Base-by-base conservation (phyloP, 37 sponge, comb jelly and placozoan genomes). In the Lycopodina hypogea region DNA sequence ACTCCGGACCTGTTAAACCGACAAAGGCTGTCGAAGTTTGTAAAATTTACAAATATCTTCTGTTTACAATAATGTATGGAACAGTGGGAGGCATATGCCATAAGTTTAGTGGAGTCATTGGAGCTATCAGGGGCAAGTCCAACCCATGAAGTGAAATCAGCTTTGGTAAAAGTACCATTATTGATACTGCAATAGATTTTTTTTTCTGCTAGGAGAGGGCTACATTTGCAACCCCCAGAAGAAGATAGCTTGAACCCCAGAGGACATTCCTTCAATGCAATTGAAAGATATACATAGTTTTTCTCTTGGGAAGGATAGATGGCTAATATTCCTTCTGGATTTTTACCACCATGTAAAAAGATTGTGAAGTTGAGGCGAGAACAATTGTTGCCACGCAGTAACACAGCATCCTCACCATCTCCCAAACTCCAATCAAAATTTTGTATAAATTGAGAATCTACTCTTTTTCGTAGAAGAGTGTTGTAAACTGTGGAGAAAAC, bases 1-100 rank as follows among this genome's bases (percentile, higher is more conserved):
- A 84, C 37, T 61, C 85, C 85, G 14, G 52, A 41, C 8, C 78
- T 69, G 19, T 71, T 70, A 24, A 72, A 61, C 1, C 2, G 30
- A 41, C 85, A 84, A 8, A 56, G 69, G 30, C 11, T 38, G 57
- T 83, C 68, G 29, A 70, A 56, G 36, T 81, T 12, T 21, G 24
- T 39, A 12, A 62, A 23, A 35, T 29, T 52, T 8, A 83, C 21
- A 39, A 1, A 26, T 53, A 40, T 0, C 8, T 53, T 3, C 23
- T 19, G 34, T 0, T 42, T 52, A 37, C 83, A 83, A 42, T 75
- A 74, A 14, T 55, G 37, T 37, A 29, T 37, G 21, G 83, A 75
- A 50, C 83, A 83, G 34, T 73, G 37, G 24, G 23, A 21, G 1
- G 76, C 14, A 56, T 42, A 79, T 45, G 48, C 48, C 9, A 45